Evolutionary conservation across 2,797 vertebrate genomes (phyloP), one percentile per base, ranked within the genome.

Genomic region (Antennarius maculatus): DNA sequence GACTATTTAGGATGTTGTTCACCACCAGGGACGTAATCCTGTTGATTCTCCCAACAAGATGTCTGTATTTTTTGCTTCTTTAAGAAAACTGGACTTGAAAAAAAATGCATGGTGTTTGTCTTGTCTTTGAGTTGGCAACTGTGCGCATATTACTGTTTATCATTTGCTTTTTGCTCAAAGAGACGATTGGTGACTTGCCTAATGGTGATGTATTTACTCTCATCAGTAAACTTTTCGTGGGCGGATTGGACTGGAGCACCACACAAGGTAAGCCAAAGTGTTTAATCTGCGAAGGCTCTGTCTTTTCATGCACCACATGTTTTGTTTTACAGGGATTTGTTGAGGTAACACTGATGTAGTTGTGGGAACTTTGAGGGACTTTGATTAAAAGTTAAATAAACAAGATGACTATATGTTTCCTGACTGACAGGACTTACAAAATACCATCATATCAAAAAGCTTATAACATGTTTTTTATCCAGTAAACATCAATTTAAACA

Each of bases 181-280:
- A 28, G 14, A 23, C 60, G 37, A 12, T 69, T 9, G 27, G 3
- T 60, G 43, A 18, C 39, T 62, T n/a, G 59, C 14, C 65, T 45
- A 11, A 48, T 45, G 28, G 18, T 62, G 3, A 47, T 66, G 23
- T 63, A n/a, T 82, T 56, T 84, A 48, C 23, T 89, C 61, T 71
- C 92, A 93, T 53, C 91, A 99, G 98, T 77, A 99, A 99, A 93
- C 95, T 99, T 67, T 99, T 99, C 89, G 98, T 99, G 90, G 98
- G 98, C 80, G 98, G 98, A 81, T 94, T 99, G 82, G 98, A 99
- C 92, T 99, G 97, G 97, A 99, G 97, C 82, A 99, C 98, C 6
- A 99, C 97, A 45, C 98, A 99, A 96, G 98, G 97, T 99, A 86
- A 94, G 95, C 83, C 15, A 29, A 37, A 49, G 7, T 15, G 10